Conservation (phyloP, 2,888 invertebrate species). For the Phrixothrix hirtus region DNA sequence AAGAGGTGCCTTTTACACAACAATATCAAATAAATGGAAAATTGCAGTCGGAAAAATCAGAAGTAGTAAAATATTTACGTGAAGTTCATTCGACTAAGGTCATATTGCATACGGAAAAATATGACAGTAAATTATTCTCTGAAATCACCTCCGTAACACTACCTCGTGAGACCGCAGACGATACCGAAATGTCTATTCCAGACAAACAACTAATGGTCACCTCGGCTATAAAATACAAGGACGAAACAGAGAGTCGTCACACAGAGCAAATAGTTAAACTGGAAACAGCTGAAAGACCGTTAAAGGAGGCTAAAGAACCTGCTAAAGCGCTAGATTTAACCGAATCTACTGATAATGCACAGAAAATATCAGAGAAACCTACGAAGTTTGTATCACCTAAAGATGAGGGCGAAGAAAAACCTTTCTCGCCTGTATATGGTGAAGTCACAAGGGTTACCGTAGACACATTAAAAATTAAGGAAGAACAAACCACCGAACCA, state of each 20-base stretch:
- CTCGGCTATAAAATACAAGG: too few relatives aligned
- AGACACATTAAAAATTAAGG: not conserved
- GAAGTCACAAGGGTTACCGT: not conserved
- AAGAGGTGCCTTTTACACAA: not conserved
- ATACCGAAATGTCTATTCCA: too few relatives aligned
- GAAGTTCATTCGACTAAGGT: too few relatives aligned
- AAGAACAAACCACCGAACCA: not conserved
- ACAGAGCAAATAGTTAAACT: too few relatives aligned
- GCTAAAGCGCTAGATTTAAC: not conserved
- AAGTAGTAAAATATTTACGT: not conserved
- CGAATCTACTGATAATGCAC: too few relatives aligned
- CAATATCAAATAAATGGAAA: not conserved
- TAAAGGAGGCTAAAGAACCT: not conserved
- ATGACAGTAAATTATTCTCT: too few relatives aligned
- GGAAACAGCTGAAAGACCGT: not conserved
- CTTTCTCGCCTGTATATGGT: too few relatives aligned
- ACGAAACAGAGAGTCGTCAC: too few relatives aligned
- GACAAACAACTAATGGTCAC: too few relatives aligned
- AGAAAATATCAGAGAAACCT: not conserved
- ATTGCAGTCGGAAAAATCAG: not conserved
- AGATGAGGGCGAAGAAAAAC: not conserved
- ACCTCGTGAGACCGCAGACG: not conserved
- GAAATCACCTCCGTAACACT: too few relatives aligned
- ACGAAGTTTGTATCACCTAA: not conserved
- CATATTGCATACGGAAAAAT: too few relatives aligned